Percentiles rank a stretch among this genome's conserved stretches.
phyloP scores from a whole-genome alignment of 2,113 vertebrate genomes.

The Numenius arquata region DNA sequence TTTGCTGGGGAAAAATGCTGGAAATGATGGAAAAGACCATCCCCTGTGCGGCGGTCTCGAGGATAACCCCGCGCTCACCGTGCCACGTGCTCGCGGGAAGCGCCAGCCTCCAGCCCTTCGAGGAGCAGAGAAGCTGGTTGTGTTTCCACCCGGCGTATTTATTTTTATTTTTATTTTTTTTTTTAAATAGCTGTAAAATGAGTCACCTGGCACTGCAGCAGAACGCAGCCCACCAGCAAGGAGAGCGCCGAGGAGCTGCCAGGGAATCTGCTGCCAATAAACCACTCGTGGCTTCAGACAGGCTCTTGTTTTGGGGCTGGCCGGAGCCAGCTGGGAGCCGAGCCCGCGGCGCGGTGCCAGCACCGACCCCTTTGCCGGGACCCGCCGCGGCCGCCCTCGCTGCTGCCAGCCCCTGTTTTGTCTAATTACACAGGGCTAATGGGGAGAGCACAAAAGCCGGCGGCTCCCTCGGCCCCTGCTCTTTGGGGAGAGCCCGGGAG shows the following conservation, averaged over 20 bases:
- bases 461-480: not conserved
- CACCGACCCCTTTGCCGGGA: not conserved
- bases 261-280: not conserved
- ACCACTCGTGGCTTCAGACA: not conserved
- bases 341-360: not conserved
- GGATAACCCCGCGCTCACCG: not conserved
- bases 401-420: conserved; percentile 3
- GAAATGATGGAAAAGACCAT: not conserved
- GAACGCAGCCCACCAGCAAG: conserved; percentile 12
- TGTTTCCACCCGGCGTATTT: not conserved
- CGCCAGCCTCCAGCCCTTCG: not conserved
- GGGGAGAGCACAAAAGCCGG: not conserved
- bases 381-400: not conserved
- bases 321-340: not conserved
- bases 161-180: not conserved
- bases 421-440: conserved; percentile 23
- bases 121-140: not conserved
- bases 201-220: conserved; percentile 24
- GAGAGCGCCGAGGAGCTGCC: not conserved
- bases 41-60: fast-evolving
- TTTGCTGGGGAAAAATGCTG: not conserved
- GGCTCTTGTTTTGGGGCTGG: not conserved
- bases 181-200: conserved; percentile 21
- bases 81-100: fast-evolving
- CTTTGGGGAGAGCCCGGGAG: not conserved